Percentiles rank a stretch among this genome's conserved stretches.
Evolutionary conservation across 1,140 invertebrate species (phyloP).

Genomic region (Drosophila eugracilis): DNA sequence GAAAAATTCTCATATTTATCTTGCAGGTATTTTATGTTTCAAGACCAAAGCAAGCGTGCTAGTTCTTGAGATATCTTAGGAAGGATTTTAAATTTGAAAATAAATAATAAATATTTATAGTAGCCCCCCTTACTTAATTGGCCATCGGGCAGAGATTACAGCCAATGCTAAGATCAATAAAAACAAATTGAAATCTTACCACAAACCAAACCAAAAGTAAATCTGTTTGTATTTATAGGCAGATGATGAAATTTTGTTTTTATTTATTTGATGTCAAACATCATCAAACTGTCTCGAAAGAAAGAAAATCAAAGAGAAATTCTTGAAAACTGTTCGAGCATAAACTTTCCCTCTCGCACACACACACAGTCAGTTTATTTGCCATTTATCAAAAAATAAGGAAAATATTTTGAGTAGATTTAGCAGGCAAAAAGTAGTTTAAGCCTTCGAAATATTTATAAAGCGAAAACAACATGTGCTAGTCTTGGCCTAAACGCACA

Average conservation of each 20-base stretch:
- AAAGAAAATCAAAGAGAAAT: not conserved
- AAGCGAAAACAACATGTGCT: conserved; percentile 1
- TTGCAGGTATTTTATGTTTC: too few species aligned
- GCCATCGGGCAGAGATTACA: not conserved
- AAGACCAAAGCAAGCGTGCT: too few species aligned
- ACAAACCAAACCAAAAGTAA: not conserved
- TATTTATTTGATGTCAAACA: not conserved
- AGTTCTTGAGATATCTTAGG: too few species aligned
- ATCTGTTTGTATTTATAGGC: not conserved
- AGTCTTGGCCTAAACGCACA: not conserved
- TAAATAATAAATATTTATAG: too few species aligned
- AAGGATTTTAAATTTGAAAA: too few species aligned
- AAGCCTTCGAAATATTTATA: conserved; percentile 1
- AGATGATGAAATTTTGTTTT: too few species aligned
- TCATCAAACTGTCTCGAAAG: conserved; percentile 1
- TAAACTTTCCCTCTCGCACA: not conserved
- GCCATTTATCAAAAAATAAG: conserved; percentile 3
- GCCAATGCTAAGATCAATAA: not conserved
- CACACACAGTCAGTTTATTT: not conserved
- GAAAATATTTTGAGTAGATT: too few species aligned
- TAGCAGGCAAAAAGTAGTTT: not conserved
- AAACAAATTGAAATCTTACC: not conserved
- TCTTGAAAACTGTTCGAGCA: not conserved
- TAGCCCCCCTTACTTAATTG: not conserved
- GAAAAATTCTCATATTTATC: not conserved